Evolutionary conservation across 2,113 vertebrate species (phyloP).

Genomic region (Ageneiosus marmoratus): DNA sequence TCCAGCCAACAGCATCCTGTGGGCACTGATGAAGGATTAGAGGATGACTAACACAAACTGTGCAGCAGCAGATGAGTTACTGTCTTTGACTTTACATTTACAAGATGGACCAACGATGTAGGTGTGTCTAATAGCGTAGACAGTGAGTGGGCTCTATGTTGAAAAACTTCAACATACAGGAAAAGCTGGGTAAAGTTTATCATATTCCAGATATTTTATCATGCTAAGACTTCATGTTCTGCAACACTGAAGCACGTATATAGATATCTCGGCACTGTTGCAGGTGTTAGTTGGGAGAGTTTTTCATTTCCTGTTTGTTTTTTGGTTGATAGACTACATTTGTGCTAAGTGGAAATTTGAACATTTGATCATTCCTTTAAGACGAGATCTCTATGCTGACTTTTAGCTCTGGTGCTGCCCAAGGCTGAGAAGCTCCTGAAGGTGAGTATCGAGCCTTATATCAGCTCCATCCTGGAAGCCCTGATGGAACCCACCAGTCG

Average conservation of each 20-base stretch:
- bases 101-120: too few species aligned
- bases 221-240: background rate
- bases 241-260: background rate
- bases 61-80: too few species aligned
- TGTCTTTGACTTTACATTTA: too few species aligned
- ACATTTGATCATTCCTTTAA: background rate
- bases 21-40: too few species aligned
- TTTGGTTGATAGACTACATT: background rate
- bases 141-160: too few species aligned
- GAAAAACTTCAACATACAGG: too few species aligned
- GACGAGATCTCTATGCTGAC: background rate
- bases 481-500: constrained; percentile 95
- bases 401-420: constrained; percentile 82
- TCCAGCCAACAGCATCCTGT: too few species aligned
- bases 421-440: constrained; percentile 88
- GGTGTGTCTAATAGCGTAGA: too few species aligned
- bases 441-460: constrained; percentile 88
- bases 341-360: background rate
- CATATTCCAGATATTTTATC: background rate
- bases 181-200: background rate
- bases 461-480: constrained; percentile 92
- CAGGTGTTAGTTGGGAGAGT: too few species aligned
- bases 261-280: background rate
- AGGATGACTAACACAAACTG: too few species aligned
- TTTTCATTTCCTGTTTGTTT: background rate